Conservation (phyloP, 2,797 vertebrate species). For the Valencia hispanica region DNA sequence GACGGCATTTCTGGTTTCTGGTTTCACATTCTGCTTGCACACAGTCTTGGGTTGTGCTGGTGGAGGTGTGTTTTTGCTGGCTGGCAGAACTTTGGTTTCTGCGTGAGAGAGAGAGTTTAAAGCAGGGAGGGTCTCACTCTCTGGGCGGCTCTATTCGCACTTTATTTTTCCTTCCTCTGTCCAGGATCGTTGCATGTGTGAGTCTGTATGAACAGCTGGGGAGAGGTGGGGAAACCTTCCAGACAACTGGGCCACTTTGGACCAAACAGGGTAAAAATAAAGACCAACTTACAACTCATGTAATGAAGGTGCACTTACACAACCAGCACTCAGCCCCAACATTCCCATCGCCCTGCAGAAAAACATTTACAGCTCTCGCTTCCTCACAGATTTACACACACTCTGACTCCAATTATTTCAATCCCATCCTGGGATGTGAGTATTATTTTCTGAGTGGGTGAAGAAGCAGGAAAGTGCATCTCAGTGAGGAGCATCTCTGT, state of each 20-base stretch:
- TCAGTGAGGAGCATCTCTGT: slow-evolving; percentile 47
- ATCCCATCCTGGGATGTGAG: neutral
- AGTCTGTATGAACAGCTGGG: slow-evolving; percentile 77
- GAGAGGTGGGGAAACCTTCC: slow-evolving; percentile 64
- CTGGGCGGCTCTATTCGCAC: slow-evolving; percentile 49
- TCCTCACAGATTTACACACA: slow-evolving; percentile 25
- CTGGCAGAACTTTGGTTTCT: slow-evolving; percentile 41
- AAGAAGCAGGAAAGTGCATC: slow-evolving; percentile 46
- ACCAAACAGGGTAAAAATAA: neutral
- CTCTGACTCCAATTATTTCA: slow-evolving; percentile 47
- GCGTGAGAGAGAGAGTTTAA: slow-evolving; percentile 54
- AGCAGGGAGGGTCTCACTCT: slow-evolving; percentile 56
- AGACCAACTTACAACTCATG: neutral
- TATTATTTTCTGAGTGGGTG: slow-evolving; percentile 32
- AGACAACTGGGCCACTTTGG: slow-evolving; percentile 50
- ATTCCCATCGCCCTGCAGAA: neutral
- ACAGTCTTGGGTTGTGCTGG: slow-evolving; percentile 52
- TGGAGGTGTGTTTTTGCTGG: slow-evolving; percentile 71
- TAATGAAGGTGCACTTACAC: neutral
- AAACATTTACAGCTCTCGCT: slow-evolving; percentile 7
- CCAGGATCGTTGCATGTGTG: slow-evolving; percentile 65
- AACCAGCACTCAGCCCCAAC: neutral
- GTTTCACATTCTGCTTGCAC: slow-evolving; percentile 32
- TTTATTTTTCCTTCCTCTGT: slow-evolving; percentile 27
- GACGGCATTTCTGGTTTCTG: slow-evolving; percentile 2